A percentile compares a stretch with the other conserved stretches of the same genome.
These are phyloP conservation scores for Vireo altiloquus DNA, from an alignment of 2,113 vertebrate species.

Conservation along the genomic window DNA sequence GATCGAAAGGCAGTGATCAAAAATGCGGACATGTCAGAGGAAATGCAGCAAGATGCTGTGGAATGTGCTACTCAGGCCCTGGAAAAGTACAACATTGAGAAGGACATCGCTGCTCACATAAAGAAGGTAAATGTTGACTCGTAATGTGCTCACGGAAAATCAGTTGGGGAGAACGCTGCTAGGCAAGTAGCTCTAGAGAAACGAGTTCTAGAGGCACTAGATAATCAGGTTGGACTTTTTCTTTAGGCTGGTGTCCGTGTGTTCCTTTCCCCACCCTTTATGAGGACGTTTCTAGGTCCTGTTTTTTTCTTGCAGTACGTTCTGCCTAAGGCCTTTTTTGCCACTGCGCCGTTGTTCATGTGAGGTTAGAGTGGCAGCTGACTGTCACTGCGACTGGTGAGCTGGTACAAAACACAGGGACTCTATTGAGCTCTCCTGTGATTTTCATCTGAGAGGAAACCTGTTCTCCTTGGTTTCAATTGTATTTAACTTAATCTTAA, in stretches of 20 bases:
- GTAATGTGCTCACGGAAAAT: not conserved
- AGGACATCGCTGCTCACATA: conserved; percentile 95
- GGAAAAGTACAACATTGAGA: conserved; percentile 98
- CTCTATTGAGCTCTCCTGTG: not conserved
- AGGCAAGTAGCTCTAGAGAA: not conserved
- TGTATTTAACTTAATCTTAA: not conserved
- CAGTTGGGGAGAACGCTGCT: not conserved
- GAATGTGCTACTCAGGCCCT: conserved; percentile 95
- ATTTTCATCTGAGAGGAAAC: not conserved
- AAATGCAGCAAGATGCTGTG: conserved; percentile 95
- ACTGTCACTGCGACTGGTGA: not conserved
- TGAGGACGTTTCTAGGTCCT: not conserved
- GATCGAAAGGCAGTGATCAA: conserved; percentile 80
- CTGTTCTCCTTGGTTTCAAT: not conserved
- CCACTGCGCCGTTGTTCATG: not conserved
- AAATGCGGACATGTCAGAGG: conserved; percentile 88
- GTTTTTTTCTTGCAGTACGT: not conserved
- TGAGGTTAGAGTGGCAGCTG: not conserved
- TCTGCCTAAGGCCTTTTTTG: not conserved
- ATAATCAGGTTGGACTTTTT: not conserved
- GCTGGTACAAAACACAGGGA: not conserved
- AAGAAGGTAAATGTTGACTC: conserved; percentile 83
- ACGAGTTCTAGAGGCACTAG: not conserved
- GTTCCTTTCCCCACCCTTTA: not conserved
- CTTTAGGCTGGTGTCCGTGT: not conserved